Percentiles rank a stretch among this genome's conserved stretches.
Evolutionary conservation across 2,113 vertebrate species (phyloP).

Genomic region (Sinosuthora webbiana): DNA sequence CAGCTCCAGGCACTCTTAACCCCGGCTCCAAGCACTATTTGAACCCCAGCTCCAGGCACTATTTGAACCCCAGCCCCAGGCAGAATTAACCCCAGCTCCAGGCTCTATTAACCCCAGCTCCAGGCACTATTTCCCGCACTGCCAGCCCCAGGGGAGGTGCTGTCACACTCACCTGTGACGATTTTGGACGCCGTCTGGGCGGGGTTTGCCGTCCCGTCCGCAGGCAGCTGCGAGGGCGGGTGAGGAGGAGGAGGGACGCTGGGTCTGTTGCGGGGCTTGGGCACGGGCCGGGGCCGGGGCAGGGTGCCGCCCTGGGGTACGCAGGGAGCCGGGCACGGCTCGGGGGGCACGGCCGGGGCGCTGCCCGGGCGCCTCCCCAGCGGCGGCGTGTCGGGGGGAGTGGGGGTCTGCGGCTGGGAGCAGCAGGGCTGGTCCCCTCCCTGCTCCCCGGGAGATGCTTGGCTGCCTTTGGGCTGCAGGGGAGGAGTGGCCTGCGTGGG

Average conservation of each 20-base stretch:
- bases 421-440: conserved; percentile 70
- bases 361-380: conserved; percentile 52
- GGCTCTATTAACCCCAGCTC: too few species aligned
- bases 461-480: conserved; percentile 53
- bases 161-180: conserved; percentile 84
- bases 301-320: conserved; percentile 79
- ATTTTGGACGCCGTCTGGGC: conserved; percentile 75
- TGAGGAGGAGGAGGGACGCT: conserved; percentile 90
- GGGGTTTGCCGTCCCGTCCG: conserved; percentile 47
- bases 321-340: conserved; percentile 56
- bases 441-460: conserved; percentile 50
- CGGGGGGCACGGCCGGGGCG: conserved; percentile 29
- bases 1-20: too few species aligned
- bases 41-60: too few species aligned
- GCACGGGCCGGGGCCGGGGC: conserved; percentile 86
- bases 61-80: too few species aligned
- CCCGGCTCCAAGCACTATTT: too few species aligned
- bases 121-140: too few species aligned
- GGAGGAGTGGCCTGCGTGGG: conserved; percentile 77
- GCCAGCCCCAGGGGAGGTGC: not conserved
- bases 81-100: too few species aligned
- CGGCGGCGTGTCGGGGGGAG: conserved; percentile 88
- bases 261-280: conserved; percentile 90
- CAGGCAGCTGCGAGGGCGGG: conserved; percentile 68
- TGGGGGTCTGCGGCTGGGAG: conserved; percentile 85